Base-by-base conservation (phyloP, 2,113 vertebrate genomes). In the Chionis minor region DNA sequence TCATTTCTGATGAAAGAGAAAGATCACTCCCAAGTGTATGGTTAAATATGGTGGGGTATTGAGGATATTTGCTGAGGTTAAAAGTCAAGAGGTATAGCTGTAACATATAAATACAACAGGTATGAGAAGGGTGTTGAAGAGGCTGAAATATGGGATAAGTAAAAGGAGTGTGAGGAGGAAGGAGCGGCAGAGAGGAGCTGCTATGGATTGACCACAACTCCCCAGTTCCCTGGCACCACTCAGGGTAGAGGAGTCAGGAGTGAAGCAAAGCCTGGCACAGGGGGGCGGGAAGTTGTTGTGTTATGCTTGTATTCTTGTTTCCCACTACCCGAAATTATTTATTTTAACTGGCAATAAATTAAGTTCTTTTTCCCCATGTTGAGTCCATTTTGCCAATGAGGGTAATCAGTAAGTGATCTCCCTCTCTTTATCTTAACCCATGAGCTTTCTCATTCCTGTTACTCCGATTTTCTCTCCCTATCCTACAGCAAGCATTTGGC, bases 221-320 rank as follows among this genome's bases (percentile, higher is more conserved):
- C 44, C 9, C 5, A 14, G 12, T 47, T 7, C 16, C 19, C 35
- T 32, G 20, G 20, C 4, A 19, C 30, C 0, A 1, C 51, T 33
- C 2, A 6, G 51, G 30, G 4, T 12, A 62, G 83, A 44, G 4
- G 16, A 47, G 49, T 32, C 54, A 38, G n/a, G n/a, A 49, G 33
- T 45, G 26, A 62, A 65, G n/a, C 13, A 49, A 23, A 81, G 42
- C 42, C 35, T 65, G 24, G 30, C 42, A 73, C 51, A 42, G 28
- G 8, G 20, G 22, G 12, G 8, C 54, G 21, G 56, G n/a, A 72
- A 49, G 23, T 8, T 55, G 40, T 5, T 52, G n/a, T 28, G n/a
- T 69, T 78, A 26, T 35, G 11, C 62, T 62, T 70, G 32, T 26
- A 10, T 51, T 58, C 42, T 61, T 88, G 26, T 54, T 71, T 71